A percentile compares a stretch with the other conserved stretches of the same genome.
These are phyloP conservation scores for Tribolium castaneum DNA, from an alignment of 1,140 invertebrate genomes.

Conservation along the genomic window DNA sequence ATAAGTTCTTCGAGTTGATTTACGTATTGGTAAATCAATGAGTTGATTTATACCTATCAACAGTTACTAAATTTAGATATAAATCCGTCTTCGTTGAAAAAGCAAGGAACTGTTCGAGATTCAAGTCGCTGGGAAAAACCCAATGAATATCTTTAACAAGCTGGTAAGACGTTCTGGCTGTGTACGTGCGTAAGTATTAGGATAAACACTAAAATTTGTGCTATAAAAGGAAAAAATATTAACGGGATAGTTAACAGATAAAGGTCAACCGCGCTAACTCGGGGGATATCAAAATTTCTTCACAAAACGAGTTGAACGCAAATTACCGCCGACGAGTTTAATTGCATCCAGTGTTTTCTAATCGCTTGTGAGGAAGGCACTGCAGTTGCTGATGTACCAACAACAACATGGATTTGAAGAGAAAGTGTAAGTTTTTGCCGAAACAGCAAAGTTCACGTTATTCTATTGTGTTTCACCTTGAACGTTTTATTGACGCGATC, in stretches of 20 bases:
- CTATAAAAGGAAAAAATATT: neutral
- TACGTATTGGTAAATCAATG: too few species aligned
- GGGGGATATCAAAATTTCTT: constrained; percentile 1
- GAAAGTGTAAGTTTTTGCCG: constrained; percentile 8
- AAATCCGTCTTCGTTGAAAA: too few species aligned
- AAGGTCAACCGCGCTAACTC: neutral
- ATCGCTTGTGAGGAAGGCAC: neutral
- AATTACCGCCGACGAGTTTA: neutral
- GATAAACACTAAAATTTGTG: neutral
- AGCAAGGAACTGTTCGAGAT: neutral
- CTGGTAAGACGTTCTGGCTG: neutral
- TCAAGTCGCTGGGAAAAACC: neutral
- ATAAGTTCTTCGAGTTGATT: too few species aligned
- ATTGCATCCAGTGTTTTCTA: neutral
- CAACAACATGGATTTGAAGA: neutral
- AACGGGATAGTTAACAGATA: neutral
- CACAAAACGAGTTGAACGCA: neutral
- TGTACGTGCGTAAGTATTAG: neutral
- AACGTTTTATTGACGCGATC: constrained; percentile 3
- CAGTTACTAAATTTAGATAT: too few species aligned
- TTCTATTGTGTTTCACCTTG: neutral
- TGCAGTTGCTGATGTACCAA: neutral
- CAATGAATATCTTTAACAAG: neutral
- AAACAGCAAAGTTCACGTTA: neutral
- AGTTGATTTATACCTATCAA: too few species aligned